Base-by-base conservation (phyloP, 37 sponge, comb jelly and placozoan species). In the Aplysina aerophoba region DNA sequence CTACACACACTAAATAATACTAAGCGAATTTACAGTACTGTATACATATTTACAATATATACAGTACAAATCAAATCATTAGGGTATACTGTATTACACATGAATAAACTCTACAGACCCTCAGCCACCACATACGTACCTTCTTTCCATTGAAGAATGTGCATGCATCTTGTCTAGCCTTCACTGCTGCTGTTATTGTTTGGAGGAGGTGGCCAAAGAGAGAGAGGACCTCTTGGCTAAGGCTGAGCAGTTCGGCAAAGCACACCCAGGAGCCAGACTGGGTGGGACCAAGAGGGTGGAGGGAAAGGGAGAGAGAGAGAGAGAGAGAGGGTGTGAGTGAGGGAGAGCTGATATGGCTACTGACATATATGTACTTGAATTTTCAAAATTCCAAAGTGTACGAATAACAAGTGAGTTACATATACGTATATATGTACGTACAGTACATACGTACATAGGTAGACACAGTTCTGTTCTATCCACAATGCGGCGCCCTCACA, bases 181-280 rank as follows among this genome's bases (percentile, higher is more conserved):
- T 86, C 59, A 96, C 71, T 33, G 89, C 87, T 53, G 30, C 35
- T 34, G 79, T 73, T 55, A 96, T 83, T 22, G 64, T 40, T 25
- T 91, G 85, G 56, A 93, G 75, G 81, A 89, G 85, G 12, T 90
- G 90, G 22, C 86, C 87, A 21, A 96, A 66, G 34, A 91, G 74
- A 39, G 91, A 84, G 41, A 96, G 53, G 37, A 84, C 61, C 20
- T 83, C 58, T 12, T 27, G 0, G 14, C 83, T 19, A 11, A 96
- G 85, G 28, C 58, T 59, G 44, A 85, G 67, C 4, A 89, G 83
- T 72, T 90, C 86, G 65, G 82, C 61, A 72, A 96, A 88, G 44
- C 94, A 93, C 21, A 35, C 91, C 96, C 96, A 96, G 41, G 75
- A 79, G 1, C 94, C 93, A 73, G 85, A 91, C 86, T 91, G 73